Evolutionary conservation across 2,797 vertebrate genomes (phyloP).

Genomic region (Capromys pilorides): DNA sequence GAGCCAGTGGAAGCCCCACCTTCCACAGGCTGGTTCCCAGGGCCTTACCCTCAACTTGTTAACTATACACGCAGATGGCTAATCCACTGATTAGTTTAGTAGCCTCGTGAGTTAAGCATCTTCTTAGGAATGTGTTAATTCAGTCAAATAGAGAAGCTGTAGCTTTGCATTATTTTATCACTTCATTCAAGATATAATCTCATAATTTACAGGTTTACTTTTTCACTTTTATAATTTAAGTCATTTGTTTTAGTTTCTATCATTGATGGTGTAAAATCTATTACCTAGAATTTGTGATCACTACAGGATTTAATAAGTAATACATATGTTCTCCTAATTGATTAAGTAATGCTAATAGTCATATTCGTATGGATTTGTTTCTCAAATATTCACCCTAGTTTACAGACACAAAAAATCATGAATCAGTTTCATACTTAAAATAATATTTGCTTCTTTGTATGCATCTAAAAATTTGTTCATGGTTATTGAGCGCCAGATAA

Average conservation of each 20-base stretch:
- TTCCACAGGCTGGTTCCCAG: background rate
- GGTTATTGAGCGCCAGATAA: background rate
- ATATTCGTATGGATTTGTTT: background rate
- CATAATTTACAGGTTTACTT: background rate
- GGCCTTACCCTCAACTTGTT: background rate
- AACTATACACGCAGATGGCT: background rate
- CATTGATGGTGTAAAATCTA: background rate
- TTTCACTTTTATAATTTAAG: background rate
- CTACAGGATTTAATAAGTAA: background rate
- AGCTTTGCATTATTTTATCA: background rate
- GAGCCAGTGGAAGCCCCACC: background rate
- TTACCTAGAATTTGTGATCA: background rate
- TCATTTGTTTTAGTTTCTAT: slow-evolving; percentile 16
- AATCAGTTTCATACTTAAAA: background rate
- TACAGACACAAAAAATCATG: background rate
- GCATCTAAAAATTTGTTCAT: background rate
- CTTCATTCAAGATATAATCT: background rate
- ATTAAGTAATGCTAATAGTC: background rate
- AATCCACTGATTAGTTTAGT: background rate
- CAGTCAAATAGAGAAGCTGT: background rate
- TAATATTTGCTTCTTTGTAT: background rate
- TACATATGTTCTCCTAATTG: background rate
- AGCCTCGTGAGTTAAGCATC: background rate
- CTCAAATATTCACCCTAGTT: background rate
- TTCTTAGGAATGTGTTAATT: background rate